These are phyloP conservation scores for Heloderma charlesbogerti DNA, from an alignment of 2,113 vertebrate genomes.

Conservation along the genomic window DNA sequence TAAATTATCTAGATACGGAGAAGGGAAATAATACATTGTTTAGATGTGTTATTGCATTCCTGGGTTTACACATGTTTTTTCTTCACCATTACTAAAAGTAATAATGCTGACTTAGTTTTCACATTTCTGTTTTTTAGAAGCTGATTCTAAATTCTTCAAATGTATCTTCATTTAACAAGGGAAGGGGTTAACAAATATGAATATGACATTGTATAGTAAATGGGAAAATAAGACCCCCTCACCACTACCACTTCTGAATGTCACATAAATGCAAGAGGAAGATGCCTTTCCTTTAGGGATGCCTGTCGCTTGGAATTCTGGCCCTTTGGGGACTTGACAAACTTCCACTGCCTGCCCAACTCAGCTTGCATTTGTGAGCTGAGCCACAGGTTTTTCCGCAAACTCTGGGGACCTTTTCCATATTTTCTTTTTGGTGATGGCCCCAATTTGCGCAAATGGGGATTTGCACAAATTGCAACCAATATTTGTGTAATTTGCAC, in stretches of 20 bases:
- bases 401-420: too few relatives aligned
- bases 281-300: background rate
- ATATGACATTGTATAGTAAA: background rate
- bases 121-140: background rate
- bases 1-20: background rate
- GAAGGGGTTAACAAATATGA: background rate
- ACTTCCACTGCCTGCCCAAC: too few relatives aligned
- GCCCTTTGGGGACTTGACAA: too few relatives aligned
- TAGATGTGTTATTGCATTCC: background rate
- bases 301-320: too few relatives aligned
- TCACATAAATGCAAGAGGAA: background rate
- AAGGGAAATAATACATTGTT: background rate
- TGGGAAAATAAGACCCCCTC: background rate
- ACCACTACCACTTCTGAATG: background rate
- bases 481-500: too few relatives aligned
- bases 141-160: background rate
- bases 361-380: too few relatives aligned
- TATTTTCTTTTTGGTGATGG: too few relatives aligned
- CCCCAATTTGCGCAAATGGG: too few relatives aligned
- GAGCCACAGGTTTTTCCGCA: too few relatives aligned
- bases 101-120: conserved; percentile 1
- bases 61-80: background rate
- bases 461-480: too few relatives aligned
- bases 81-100: background rate
- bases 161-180: background rate